A percentile compares a stretch with the other conserved stretches of the same genome.
Evolutionary conservation across 2,797 vertebrate species (phyloP).

Genomic region (Semotilus atromaculatus): DNA sequence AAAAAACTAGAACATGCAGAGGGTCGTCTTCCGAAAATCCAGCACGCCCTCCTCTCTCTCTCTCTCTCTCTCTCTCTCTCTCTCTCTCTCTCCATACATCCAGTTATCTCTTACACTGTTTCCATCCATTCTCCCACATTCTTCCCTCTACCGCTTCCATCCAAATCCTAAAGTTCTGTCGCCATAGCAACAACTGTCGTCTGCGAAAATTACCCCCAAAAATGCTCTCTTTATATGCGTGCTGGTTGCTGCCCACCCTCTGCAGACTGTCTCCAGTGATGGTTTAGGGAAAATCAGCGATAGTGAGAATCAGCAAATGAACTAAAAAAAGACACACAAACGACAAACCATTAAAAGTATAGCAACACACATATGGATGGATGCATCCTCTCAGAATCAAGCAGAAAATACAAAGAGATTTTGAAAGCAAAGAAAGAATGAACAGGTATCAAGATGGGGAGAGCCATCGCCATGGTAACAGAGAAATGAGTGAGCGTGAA

Average conservation of each 20-base stretch:
- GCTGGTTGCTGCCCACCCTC: slow-evolving; percentile 57
- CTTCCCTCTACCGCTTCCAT: slow-evolving; percentile 67
- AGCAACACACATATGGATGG: slow-evolving; percentile 22
- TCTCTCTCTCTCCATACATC: slow-evolving; percentile 56
- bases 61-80: slow-evolving; percentile 40
- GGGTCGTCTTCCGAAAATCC: slow-evolving; percentile 45
- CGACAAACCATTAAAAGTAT: slow-evolving; percentile 10
- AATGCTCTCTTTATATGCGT: slow-evolving; percentile 61
- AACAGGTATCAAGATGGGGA: slow-evolving; percentile 71
- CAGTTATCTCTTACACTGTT: slow-evolving; percentile 41
- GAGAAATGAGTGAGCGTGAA: slow-evolving; percentile 71
- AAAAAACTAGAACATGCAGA: slow-evolving; percentile 43
- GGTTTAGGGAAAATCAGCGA: slow-evolving; percentile 39
- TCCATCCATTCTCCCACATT: slow-evolving; percentile 59
- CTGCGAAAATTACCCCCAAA: slow-evolving; percentile 80
- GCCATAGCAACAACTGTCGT: slow-evolving; percentile 82
- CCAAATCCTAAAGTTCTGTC: slow-evolving; percentile 81
- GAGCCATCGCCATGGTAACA: slow-evolving; percentile 81
- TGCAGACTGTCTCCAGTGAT: slow-evolving; percentile 31
- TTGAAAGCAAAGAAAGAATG: slow-evolving; percentile 46
- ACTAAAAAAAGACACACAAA: slow-evolving; percentile 53
- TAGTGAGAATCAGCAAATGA: slow-evolving; percentile 2
- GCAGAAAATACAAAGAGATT: slow-evolving; percentile 45
- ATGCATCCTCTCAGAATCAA: slow-evolving; percentile 26
- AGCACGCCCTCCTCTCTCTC: slow-evolving; percentile 28